Evolutionary conservation across 2,797 vertebrate genomes (phyloP).

Genomic region (Australoheros facetus): DNA sequence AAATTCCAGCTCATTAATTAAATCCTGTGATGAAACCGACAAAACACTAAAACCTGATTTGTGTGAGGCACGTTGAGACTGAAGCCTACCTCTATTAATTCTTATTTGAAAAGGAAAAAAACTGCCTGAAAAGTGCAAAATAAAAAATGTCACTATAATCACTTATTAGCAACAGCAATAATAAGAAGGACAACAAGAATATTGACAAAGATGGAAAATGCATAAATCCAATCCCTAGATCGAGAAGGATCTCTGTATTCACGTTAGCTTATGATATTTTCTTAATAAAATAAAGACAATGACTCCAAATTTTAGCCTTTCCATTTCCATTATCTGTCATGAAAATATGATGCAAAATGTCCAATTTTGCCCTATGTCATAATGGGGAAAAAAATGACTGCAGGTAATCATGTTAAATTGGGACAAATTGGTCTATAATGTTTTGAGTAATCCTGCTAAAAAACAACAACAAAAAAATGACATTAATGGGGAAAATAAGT

Average conservation of each 20-base stretch:
- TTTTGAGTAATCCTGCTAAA: neutral
- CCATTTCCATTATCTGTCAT: neutral
- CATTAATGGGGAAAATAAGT: neutral
- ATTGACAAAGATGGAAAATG: neutral
- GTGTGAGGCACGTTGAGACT: slow-evolving; percentile 13
- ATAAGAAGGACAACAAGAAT: neutral
- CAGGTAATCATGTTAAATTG: neutral
- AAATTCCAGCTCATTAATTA: slow-evolving; percentile 59
- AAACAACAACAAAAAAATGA: no score
- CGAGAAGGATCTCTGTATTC: neutral
- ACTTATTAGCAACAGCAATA: neutral
- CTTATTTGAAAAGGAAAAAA: slow-evolving; percentile 29
- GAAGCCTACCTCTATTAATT: slow-evolving; percentile 19
- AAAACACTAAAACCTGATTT: slow-evolving; percentile 40
- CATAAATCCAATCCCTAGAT: neutral
- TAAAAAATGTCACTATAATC: neutral
- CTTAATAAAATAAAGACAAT: neutral
- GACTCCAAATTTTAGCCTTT: neutral
- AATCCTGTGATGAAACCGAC: slow-evolving; percentile 57
- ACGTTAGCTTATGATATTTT: neutral
- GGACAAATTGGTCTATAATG: neutral
- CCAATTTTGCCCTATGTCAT: neutral
- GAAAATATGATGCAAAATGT: neutral
- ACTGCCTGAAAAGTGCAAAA: neutral
- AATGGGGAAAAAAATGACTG: neutral